These are phyloP conservation scores for Malthinus seriepunctatus DNA, from an alignment of 2,888 invertebrate genomes.

Conservation along the genomic window DNA sequence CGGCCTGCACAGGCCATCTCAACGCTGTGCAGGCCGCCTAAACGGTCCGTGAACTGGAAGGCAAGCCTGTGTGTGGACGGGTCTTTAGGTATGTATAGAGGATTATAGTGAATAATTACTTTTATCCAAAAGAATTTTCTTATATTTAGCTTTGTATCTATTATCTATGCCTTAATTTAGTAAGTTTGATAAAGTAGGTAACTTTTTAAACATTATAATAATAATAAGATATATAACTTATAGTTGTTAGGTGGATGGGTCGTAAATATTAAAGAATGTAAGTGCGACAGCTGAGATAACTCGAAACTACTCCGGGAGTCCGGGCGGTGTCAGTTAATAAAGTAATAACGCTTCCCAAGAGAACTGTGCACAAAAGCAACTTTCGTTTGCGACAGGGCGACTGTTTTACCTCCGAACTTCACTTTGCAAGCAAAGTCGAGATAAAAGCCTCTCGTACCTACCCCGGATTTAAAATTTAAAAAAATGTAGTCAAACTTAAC, in stretches of 20 bases:
- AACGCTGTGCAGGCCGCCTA: no score
- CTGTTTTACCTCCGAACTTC: constrained; percentile 7
- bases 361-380: constrained; percentile 8
- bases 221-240: neutral
- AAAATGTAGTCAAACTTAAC: neutral
- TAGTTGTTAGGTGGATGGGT: constrained; percentile 37
- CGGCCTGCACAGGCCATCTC: no score
- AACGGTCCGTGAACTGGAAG: no score
- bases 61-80: no score
- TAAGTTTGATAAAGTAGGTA: no score
- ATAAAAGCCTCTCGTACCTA: constrained; percentile 10
- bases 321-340: constrained; percentile 51
- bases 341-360: constrained; percentile 50
- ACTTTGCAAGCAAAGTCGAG: constrained; percentile 4
- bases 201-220: no score
- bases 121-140: no score
- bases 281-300: constrained; percentile 50
- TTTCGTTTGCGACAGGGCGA: constrained; percentile 11
- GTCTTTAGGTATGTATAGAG: no score
- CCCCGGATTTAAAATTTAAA: neutral
- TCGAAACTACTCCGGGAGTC: constrained; percentile 47
- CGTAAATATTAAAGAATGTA: constrained; percentile 47
- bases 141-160: no score
- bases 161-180: no score
- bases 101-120: no score